Evolutionary conservation across 2,888 invertebrate genomes (phyloP).

Genomic region (Cerceris ruficornis): DNA sequence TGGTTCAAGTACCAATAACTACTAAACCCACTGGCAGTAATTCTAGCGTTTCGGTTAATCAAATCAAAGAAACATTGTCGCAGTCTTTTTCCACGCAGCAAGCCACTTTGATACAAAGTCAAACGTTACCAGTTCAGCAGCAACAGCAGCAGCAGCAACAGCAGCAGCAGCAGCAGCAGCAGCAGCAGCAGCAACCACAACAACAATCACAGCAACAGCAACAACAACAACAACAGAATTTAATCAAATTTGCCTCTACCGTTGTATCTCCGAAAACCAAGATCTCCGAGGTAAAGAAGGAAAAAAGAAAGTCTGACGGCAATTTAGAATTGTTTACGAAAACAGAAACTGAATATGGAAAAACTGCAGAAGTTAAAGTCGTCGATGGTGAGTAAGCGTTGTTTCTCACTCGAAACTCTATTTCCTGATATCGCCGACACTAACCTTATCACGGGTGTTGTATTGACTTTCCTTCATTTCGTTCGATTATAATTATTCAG

Average conservation of each 20-base stretch:
- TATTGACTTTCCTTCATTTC: background rate
- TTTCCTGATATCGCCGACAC: background rate
- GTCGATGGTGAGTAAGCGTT: constrained; percentile 54
- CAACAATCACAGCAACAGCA: constrained; percentile 29
- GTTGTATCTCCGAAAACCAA: constrained; percentile 73
- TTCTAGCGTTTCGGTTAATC: constrained; percentile 24
- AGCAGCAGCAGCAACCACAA: constrained; percentile 29
- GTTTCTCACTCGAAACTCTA: background rate
- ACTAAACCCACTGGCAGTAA: constrained; percentile 43
- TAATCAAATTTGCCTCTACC: constrained; percentile 39
- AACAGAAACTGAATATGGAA: constrained; percentile 58
- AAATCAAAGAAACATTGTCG: constrained; percentile 38
- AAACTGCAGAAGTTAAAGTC: constrained; percentile 59
- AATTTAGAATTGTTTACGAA: constrained; percentile 55
- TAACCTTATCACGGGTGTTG: background rate
- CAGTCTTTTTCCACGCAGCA: constrained; percentile 50
- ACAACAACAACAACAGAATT: constrained; percentile 27
- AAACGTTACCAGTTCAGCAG: constrained; percentile 44
- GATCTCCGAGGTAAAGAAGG: constrained; percentile 73
- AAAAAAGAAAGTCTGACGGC: constrained; percentile 72
- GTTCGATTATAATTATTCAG: constrained; percentile 59
- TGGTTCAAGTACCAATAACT: constrained; percentile 58
- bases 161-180: constrained; percentile 26
- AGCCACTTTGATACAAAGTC: constrained; percentile 27
- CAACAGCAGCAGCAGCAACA: constrained; percentile 33